phyloP scores from a whole-genome alignment of 2,888 invertebrate species.

The Morinoia aosen region DNA sequence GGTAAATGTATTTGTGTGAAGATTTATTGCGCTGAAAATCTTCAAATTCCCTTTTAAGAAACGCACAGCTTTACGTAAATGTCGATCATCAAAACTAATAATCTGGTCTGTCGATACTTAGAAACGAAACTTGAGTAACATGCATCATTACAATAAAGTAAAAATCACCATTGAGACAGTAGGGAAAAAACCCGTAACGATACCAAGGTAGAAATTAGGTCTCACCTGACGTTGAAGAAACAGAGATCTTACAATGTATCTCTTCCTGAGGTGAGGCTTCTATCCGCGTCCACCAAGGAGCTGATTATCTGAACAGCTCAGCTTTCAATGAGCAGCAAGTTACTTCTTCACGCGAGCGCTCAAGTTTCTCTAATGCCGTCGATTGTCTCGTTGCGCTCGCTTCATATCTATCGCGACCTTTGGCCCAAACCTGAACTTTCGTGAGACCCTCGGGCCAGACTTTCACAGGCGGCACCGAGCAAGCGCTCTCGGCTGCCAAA shows the following conservation, averaged over 20 bases:
- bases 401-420: neutral
- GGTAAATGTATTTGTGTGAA: neutral
- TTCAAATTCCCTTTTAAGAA: neutral
- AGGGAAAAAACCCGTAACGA: neutral
- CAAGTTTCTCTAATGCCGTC: neutral
- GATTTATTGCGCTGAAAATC: neutral
- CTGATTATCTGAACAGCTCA: neutral
- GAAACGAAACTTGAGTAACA: neutral
- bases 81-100: neutral
- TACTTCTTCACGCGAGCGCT: neutral
- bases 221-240: neutral
- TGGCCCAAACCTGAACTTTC: slow-evolving; percentile 1
- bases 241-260: neutral
- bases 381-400: neutral
- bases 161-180: neutral
- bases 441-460: neutral
- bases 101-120: neutral
- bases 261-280: neutral
- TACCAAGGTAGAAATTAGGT: neutral
- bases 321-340: neutral
- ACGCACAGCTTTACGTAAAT: neutral
- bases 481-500: neutral
- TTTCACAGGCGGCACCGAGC: neutral
- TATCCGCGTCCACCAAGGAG: neutral
- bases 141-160: neutral